Evolutionary conservation across 2,113 vertebrate species (phyloP).

Genomic region (Protobothrops mucrosquamatus): DNA sequence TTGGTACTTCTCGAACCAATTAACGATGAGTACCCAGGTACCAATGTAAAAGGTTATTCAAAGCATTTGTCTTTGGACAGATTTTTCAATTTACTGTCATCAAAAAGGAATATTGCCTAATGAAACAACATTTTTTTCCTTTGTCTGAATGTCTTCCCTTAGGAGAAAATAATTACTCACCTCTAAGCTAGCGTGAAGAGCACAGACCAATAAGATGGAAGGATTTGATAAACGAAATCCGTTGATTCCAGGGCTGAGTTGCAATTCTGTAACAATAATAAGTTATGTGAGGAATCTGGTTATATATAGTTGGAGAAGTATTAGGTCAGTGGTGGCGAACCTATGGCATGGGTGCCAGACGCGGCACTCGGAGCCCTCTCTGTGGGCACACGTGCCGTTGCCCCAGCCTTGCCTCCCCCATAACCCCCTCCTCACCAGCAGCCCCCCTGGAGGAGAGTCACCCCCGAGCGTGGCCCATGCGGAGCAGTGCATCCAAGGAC

Average conservation of each 20-base stretch:
- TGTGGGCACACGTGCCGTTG: no score
- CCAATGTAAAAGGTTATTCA: background rate
- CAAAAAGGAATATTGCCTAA: background rate
- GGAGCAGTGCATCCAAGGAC: no score
- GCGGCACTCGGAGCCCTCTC: no score
- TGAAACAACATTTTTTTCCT: background rate
- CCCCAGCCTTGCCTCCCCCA: no score
- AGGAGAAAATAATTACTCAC: slow-evolving; percentile 69
- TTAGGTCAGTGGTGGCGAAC: background rate
- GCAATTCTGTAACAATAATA: slow-evolving; percentile 76
- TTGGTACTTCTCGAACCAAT: background rate
- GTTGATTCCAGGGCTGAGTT: slow-evolving; percentile 82
- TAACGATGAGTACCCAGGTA: background rate
- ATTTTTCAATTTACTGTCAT: background rate
- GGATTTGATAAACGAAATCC: slow-evolving; percentile 94
- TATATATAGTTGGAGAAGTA: background rate
- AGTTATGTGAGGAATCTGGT: slow-evolving; percentile 49
- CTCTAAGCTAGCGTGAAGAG: slow-evolving; percentile 92
- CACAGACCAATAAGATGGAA: slow-evolving; percentile 88
- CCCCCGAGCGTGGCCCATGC: no score
- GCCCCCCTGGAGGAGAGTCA: no score
- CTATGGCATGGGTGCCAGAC: no score
- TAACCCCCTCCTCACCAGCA: no score
- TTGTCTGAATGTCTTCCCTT: slow-evolving; percentile 20
- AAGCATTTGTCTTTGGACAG: background rate